Conservation (phyloP, 2,797 vertebrate genomes). For the Microtus californicus region DNA sequence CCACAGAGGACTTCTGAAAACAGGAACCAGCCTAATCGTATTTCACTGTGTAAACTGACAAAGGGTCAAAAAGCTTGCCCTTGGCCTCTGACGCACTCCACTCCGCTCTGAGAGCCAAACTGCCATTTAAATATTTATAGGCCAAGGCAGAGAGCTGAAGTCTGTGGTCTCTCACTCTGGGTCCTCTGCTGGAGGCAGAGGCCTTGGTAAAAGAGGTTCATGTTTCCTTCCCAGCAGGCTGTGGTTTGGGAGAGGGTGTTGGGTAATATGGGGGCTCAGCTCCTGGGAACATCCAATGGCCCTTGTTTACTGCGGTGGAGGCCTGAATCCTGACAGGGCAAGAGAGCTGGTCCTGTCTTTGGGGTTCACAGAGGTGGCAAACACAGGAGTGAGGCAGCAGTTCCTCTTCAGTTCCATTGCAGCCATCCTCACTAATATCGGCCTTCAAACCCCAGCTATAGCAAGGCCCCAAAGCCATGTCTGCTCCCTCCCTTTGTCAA, state of each 20-base stretch:
- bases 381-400: too few species aligned
- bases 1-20: not conserved
- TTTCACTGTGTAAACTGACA: conserved; percentile 86
- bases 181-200: not conserved
- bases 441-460: not conserved
- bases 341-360: not conserved
- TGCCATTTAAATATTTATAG: conserved; percentile 87
- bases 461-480: rapidly evolving
- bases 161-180: conserved; percentile 47
- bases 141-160: conserved; percentile 75
- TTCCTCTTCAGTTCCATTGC: not conserved
- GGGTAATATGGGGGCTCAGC: too few species aligned
- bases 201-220: not conserved
- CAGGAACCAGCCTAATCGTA: conserved; percentile 72
- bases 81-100: conserved; percentile 73
- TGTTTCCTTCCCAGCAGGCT: not conserved
- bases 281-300: too few species aligned
- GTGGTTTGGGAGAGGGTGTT: not conserved
- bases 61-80: conserved; percentile 88
- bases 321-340: not conserved
- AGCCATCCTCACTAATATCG: rapidly evolving
- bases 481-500: not conserved
- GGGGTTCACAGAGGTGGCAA: too few species aligned
- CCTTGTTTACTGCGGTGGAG: not conserved
- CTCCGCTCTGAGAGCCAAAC: conserved; percentile 85